These are phyloP conservation scores for Arion vulgaris DNA, from an alignment of 1,140 invertebrate species.

Conservation along the genomic window DNA sequence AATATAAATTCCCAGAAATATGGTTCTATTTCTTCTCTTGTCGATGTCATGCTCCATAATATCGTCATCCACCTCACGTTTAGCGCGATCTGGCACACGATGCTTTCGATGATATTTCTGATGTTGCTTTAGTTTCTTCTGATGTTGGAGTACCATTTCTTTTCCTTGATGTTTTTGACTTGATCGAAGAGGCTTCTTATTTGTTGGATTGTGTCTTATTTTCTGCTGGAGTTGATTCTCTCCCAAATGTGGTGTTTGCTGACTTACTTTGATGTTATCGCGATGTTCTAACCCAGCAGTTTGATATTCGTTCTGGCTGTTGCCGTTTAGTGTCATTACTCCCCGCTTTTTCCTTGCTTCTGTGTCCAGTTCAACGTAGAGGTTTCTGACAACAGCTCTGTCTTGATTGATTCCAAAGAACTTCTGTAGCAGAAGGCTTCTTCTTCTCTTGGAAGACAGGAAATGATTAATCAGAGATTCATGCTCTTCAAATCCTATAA, in stretches of 20 bases:
- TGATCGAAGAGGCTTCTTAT: neutral
- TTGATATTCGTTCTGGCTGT: neutral
- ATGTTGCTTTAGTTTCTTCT: neutral
- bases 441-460: slow-evolving; percentile 13
- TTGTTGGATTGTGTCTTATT: too few species aligned
- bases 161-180: neutral
- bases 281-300: neutral
- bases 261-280: neutral
- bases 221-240: neutral
- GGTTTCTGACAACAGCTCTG: slow-evolving; percentile 6
- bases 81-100: neutral
- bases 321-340: neutral
- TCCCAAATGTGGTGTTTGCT: too few species aligned
- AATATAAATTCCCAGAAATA: slow-evolving; percentile 28
- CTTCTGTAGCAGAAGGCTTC: slow-evolving; percentile 18
- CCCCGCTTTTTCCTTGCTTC: neutral
- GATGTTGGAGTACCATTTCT: neutral
- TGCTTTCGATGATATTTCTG: neutral
- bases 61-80: neutral
- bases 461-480: neutral
- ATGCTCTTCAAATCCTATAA: neutral
- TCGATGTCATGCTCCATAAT: neutral
- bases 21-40: slow-evolving; percentile 8
- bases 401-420: slow-evolving; percentile 22
- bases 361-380: neutral